These are phyloP conservation scores for Oncorhynchus mykiss DNA, from an alignment of 2,113 vertebrate genomes.

Conservation along the genomic window DNA sequence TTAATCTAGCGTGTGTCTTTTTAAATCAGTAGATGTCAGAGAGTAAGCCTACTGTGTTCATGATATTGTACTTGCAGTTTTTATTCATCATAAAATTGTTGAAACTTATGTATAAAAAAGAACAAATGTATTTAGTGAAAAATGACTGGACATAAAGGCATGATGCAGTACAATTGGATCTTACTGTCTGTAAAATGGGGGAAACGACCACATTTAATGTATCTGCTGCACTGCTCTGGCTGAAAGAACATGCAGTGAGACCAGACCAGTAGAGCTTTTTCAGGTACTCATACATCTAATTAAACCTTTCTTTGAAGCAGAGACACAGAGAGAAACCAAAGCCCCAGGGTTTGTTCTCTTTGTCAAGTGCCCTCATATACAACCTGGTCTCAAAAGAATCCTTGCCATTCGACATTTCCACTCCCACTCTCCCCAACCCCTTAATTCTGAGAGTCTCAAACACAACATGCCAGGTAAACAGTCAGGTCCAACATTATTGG, in stretches of 20 bases:
- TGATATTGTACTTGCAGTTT: background rate
- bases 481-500: too few relatives aligned
- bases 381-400: slow-evolving; percentile 45
- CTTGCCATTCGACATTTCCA: slow-evolving; percentile 22
- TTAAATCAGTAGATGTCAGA: background rate
- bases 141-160: too few relatives aligned
- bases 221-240: background rate
- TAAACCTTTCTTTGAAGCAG: slow-evolving; percentile 29
- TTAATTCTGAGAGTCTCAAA: background rate
- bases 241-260: slow-evolving; percentile 9
- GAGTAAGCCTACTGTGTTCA: background rate
- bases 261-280: slow-evolving; percentile 10
- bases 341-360: slow-evolving; percentile 20
- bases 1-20: too few relatives aligned
- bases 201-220: background rate
- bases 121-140: too few relatives aligned
- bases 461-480: background rate
- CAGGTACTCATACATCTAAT: slow-evolving; percentile 39
- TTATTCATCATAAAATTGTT: background rate
- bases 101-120: too few relatives aligned
- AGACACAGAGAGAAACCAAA: slow-evolving; percentile 17
- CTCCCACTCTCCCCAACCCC: too few relatives aligned
- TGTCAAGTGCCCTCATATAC: slow-evolving; percentile 26
- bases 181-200: background rate
- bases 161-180: background rate